These are phyloP conservation scores for Elgonia sp. DNA, from an alignment of 2,888 invertebrate species.

Conservation along the genomic window DNA sequence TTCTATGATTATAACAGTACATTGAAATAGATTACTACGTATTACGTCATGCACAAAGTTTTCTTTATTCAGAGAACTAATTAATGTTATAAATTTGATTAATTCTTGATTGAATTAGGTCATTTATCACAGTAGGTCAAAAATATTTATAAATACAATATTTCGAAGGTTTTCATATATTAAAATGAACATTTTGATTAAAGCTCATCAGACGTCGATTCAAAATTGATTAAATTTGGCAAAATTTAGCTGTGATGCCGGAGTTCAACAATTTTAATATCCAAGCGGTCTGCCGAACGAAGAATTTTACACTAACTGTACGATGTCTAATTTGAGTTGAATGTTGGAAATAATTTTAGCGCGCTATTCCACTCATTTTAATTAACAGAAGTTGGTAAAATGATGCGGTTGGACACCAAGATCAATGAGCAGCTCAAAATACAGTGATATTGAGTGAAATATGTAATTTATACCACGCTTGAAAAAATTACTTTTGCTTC, in stretches of 20 bases:
- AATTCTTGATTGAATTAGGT: too few relatives aligned
- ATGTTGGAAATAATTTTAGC: conserved; percentile 50
- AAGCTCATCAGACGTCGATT: not conserved
- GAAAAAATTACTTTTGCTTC: conserved; percentile 49
- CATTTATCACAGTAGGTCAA: not conserved
- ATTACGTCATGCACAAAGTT: too few relatives aligned
- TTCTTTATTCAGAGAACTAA: too few relatives aligned
- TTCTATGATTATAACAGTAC: too few relatives aligned
- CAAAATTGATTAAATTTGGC: conserved; percentile 30
- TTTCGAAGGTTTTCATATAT: not conserved
- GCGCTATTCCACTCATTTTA: conserved; percentile 57
- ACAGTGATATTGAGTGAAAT: conserved; percentile 52
- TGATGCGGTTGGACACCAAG: conserved; percentile 49
- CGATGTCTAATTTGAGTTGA: conserved; percentile 51
- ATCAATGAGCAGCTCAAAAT: conserved; percentile 52
- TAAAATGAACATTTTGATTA: not conserved
- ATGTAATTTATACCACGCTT: conserved; percentile 39
- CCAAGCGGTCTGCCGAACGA: not conserved
- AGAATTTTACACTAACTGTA: conserved; percentile 36
- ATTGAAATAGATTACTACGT: too few relatives aligned
- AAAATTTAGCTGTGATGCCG: conserved; percentile 16
- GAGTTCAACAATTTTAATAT: conserved; percentile 43
- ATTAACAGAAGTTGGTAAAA: conserved; percentile 61
- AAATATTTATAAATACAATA: not conserved
- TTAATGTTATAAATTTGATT: too few relatives aligned